Evolutionary conservation across 1,140 invertebrate species (phyloP).

Genomic region (Linepithema humile): DNA sequence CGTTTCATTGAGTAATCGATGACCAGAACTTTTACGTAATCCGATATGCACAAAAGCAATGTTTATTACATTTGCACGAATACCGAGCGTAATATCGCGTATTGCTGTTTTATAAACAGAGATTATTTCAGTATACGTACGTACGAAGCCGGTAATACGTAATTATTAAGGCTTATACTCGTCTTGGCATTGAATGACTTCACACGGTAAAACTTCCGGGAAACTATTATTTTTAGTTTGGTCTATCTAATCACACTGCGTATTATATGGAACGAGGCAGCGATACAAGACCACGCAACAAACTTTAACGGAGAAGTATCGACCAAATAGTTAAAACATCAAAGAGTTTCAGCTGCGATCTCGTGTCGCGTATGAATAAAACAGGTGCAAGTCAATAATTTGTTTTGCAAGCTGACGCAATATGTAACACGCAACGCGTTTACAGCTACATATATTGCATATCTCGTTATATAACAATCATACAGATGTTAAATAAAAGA

Average conservation of each 20-base stretch:
- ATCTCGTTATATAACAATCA: slow-evolving; percentile 24
- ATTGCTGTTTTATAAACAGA: neutral
- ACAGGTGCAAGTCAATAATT: slow-evolving; percentile 13
- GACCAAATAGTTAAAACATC: neutral
- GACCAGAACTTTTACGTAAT: slow-evolving; percentile 19
- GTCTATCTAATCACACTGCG: slow-evolving; percentile 34
- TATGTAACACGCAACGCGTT: neutral
- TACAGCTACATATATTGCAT: neutral
- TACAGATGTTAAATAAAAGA: neutral
- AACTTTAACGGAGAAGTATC: neutral
- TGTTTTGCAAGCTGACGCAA: slow-evolving; percentile 21
- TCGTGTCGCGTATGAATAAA: neutral
- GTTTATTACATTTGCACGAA: slow-evolving; percentile 7
- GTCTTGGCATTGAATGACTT: slow-evolving; percentile 56
- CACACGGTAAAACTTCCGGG: slow-evolving; percentile 47
- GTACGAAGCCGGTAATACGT: neutral
- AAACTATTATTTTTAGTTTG: slow-evolving; percentile 67
- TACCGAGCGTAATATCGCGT: neutral
- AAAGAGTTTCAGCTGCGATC: neutral
- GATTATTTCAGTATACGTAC: neutral
- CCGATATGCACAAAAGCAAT: neutral
- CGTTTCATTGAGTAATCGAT: slow-evolving; percentile 1
- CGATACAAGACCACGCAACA: slow-evolving; percentile 9
- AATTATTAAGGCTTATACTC: slow-evolving; percentile 49
- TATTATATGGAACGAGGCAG: neutral